Evolutionary conservation across 2,113 vertebrate genomes (phyloP), one percentile per base, ranked within the genome.

Genomic region (Thunnus thynnus): DNA sequence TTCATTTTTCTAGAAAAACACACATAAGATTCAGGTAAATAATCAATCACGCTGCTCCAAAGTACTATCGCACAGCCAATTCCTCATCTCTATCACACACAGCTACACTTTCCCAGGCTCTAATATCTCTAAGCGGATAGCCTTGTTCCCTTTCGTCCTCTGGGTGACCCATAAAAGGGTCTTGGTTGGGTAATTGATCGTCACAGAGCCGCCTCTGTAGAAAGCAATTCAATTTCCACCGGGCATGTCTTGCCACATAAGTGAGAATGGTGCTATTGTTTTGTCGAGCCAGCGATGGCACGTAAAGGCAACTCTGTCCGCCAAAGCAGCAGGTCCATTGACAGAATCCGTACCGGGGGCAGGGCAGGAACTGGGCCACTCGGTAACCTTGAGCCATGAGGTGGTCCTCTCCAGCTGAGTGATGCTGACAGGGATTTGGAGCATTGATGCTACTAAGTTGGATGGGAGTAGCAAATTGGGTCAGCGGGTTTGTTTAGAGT

Each of bases 221-320:
- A 78, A 80, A 80, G 84, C 76, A 87, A 90, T 89, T 91, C 27
- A 80, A 88, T 93, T 88, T 88, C 83, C 74, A 85, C 56, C 11
- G 44, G 72, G 73, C 72, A 79, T 48, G 73, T 85, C 86, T 82
- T 74, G 78, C 84, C 83, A 89, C 84, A 65, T 86, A 52, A 81
- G 78, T 11, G 9, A 94, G 89, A 94, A 91, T 82, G 76, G 27
- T 3, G 51, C 82, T 68, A 84, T 88, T 93, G 91, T 94, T 71
- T 80, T 25, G 57, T 47, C 2, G 2, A 60, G 60, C 41, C 25
- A 44, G 77, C 65, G 11, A 61, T 25, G 62, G 68, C 78, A 82
- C 51, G 74, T 81, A 86, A 73, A 41, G 60, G 60, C 54, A 70
- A 46, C 76, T 60, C 57, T 25, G 63, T 47, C 54, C 3, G 64